Evolutionary conservation across 2,888 invertebrate species (phyloP), one percentile per base, ranked within the genome.

Genomic region (Bruchidius siliquastri): DNA sequence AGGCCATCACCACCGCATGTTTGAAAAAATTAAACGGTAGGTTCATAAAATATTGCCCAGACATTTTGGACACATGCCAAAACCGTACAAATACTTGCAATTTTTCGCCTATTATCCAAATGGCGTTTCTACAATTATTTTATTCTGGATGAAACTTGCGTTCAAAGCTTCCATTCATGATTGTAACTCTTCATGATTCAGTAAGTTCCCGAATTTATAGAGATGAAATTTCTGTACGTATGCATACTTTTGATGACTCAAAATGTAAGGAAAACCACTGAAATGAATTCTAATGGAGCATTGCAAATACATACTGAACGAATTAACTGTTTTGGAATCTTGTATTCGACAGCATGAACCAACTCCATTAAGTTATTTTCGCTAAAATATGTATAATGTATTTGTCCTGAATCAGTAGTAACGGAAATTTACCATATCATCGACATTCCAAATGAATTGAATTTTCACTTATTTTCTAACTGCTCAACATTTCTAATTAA

Each of bases 401-500:
- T 49, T 49, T 49, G 13, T 49, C 18, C 49, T 18, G 49, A 49
- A 13, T 49, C 49, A 8, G 2, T 26, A 26, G 3, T 1, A 49
- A 49, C 18, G 49, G 18, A 8, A 49, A 13, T 13, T 49, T 49
- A 1, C 49, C 18, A 4, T 13, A 13, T 13, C 1, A 13, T 49
- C 18, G 49, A 49, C 49, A 49, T 49, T 49, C 13, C 49, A 49
- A 13, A 13, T 49, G 49, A 8, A 49, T 1, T 13, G 49, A 49
- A 49, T 49, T 13, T 49, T 49, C 49, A 1, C 6, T 18, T 18
- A 49, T 13, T 49, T 13, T 4, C 4, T 49, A 8, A 49, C 18
- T 49, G 49, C 49, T 18, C 6, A 49, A 18, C 13, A 13, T 49
- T 49, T 69, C 69, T 22, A 76, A 32, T 71, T 72, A 18, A 73